Base-by-base conservation (phyloP, 2,797 vertebrate species). In the Tympanoctomys barrerae region DNA sequence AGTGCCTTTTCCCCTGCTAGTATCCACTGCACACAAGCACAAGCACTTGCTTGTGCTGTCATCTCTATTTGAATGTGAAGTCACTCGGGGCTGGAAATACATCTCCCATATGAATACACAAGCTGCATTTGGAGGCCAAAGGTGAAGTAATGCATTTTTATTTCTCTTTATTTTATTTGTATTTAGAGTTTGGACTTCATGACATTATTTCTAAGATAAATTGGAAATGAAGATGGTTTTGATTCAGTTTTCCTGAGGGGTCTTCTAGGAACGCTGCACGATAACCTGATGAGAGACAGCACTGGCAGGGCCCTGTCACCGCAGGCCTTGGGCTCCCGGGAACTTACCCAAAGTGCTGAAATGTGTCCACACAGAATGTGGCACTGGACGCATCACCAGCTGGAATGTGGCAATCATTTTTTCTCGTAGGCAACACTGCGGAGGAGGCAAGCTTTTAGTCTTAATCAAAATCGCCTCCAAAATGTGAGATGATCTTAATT, bases 191-290 rank as follows among this genome's bases (percentile, higher is more conserved):
- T 75, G 80, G 71, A 84, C 13, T 14, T 62, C 36, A 81, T 61
- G 46, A 42, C 31, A 89, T 39, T 89, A 94, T 89, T 82, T 92
- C 49, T 71, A 89, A 89, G 21, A 33, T 33, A 54, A 77, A 62
- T 89, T 77, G 46, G 81, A 89, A 94, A 71, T n/a, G 49, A 95
- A 90, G 46, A 77, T 83, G n/a, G 66, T 88, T 73, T 73, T 7
- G 8, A 92, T 57, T 90, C 57, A 28, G n/a, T 22, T 61, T 90
- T 90, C n/a, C 83, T 75, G 26, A 24, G 39, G 42, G 2, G 24
- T 73, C 70, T 93, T 64, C 70, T 75, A 13, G 19, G 91, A 87
- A 89, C 54, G 42, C 26, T 94, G 46, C 64, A 68, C 82, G 75
- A 71, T 52, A 36, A 57, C 8, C 54, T 59, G 62, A 86, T n/a